Conservation (phyloP, 2,113 vertebrate genomes). For the Abramis brama region DNA sequence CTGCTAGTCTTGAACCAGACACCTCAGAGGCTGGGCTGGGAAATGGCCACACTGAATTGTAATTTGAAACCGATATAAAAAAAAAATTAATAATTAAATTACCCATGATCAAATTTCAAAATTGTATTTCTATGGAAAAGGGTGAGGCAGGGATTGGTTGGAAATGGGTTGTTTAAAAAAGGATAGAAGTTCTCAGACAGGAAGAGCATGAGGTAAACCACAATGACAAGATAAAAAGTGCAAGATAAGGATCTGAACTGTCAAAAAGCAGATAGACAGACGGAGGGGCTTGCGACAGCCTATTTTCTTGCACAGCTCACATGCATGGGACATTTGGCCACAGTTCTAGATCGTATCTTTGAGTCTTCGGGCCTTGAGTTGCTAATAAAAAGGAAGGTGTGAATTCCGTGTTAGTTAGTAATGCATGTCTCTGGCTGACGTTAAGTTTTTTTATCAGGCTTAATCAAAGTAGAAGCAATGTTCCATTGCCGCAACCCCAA, state of each 20-base stretch:
- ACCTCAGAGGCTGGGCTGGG: neutral
- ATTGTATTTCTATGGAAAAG: neutral
- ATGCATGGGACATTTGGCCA: neutral
- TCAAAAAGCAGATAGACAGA: neutral
- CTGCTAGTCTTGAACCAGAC: slow-evolving; percentile 1
- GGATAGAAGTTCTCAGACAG: neutral
- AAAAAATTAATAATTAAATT: neutral
- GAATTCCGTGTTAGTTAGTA: neutral
- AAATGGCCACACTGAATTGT: neutral
- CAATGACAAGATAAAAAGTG: slow-evolving; percentile 22
- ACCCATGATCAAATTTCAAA: neutral
- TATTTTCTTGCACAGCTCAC: neutral
- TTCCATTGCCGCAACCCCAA: slow-evolving; percentile 52
- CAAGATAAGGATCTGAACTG: neutral
- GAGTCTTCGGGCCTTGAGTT: neutral
- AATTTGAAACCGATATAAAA: neutral
- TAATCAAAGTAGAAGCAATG: slow-evolving; percentile 49
- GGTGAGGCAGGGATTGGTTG: neutral
- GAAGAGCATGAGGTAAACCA: slow-evolving; percentile 23
- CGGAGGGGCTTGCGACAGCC: neutral
- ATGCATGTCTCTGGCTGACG: neutral
- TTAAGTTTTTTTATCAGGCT: slow-evolving; percentile 48
- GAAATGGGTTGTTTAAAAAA: neutral
- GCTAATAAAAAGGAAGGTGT: neutral
- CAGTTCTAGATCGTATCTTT: neutral